Evolutionary conservation across 1,140 invertebrate genomes (phyloP), one percentile per base, ranked within the genome.

Genomic region (Cataglyphis hispanica): DNA sequence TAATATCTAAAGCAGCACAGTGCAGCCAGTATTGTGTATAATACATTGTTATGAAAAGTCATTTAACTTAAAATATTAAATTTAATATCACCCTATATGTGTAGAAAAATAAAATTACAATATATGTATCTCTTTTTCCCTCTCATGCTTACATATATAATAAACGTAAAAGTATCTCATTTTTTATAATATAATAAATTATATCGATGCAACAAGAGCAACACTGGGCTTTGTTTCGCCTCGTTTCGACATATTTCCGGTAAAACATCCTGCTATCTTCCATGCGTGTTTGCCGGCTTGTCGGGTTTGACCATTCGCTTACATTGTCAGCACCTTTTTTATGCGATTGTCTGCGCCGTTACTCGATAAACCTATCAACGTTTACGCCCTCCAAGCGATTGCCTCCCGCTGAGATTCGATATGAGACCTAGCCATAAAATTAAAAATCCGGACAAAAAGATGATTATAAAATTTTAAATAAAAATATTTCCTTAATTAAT

Each of bases 291-390:
- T 43, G 78, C 22, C 34, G 46, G 77, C 67, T 83, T 83, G 78
- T 83, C 78, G 69, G 53, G 34, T 72, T 83, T 83, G 78, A 83
- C 78, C 67, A 74, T 83, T 83, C 78, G 78, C 78, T 83, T 83
- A 83, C 66, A 74, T 83, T 83, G 78, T 83, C 78, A 60, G 67
- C 67, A 83, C 56, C 40, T 77, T 53, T 50, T 84, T 74, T 75
- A 77, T 63, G 84, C 84, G 91, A 91, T 92, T 91, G 89, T 78
- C 86, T 85, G 77, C 70, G 64, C 66, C 78, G 86, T 69, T 81
- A 46, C 50, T 80, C 80, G 89, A 93, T 92, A 92, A 93, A 93
- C 88, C 86, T 92, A 92, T 93, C 92, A 64, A 83, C 75, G 90
- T 92, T 88, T 86, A 93, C 92, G 92, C 92, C 92, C 90, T 92